Evolutionary conservation across 1,140 invertebrate genomes (phyloP).

Genomic region (Drosophila saltans): DNA sequence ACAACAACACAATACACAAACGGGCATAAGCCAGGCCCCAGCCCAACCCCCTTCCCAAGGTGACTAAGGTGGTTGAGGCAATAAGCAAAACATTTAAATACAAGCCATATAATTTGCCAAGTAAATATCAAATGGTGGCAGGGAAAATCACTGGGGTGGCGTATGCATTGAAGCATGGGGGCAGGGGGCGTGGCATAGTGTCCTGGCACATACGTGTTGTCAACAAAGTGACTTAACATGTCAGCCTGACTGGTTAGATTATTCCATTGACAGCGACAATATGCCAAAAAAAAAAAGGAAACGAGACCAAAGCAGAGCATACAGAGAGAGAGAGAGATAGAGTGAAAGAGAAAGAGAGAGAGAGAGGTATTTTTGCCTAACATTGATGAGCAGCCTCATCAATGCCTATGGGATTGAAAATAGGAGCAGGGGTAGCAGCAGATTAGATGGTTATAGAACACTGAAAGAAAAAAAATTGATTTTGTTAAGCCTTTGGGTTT

Average conservation of each 20-base stretch:
- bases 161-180: no score
- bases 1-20: conserved; percentile 27
- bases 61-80: conserved; percentile 17
- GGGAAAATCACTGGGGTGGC: background rate
- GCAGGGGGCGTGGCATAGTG: conserved; percentile 2
- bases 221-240: conserved; percentile 74
- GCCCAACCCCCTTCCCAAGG: conserved; percentile 2
- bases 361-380: conserved; percentile 23
- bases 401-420: conserved; percentile 37
- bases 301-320: background rate
- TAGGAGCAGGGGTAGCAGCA: background rate
- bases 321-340: background rate
- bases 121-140: conserved; percentile 26
- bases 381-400: conserved; percentile 39
- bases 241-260: conserved; percentile 65
- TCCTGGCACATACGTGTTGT: conserved; percentile 28
- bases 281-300: conserved; percentile 37
- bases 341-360: background rate
- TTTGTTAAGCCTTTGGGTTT: no score
- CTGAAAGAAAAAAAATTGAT: background rate
- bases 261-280: conserved; percentile 64
- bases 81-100: conserved; percentile 58
- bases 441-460: conserved; percentile 10
- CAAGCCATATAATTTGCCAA: conserved; percentile 59
- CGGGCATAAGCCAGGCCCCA: conserved; percentile 3